Conservation (phyloP, 1,140 invertebrate genomes). For the Rhopalosiphum padi region DNA sequence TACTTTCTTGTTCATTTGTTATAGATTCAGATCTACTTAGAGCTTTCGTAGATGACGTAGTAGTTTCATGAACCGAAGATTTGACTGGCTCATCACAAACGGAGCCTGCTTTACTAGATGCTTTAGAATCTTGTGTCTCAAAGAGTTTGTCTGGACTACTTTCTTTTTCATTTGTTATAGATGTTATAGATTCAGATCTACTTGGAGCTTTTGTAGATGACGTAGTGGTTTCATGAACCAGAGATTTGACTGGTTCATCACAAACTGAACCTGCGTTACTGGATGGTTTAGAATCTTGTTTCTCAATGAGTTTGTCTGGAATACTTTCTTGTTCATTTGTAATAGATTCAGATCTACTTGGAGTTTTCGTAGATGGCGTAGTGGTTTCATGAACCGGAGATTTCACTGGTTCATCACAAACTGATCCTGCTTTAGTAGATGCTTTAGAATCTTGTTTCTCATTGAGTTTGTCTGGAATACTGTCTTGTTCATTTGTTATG, state of each 20-base stretch:
- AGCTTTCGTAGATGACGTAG: no score
- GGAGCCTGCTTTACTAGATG: not conserved
- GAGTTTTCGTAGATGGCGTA: fast-evolving
- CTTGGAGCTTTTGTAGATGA: not conserved
- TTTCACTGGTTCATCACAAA: not conserved
- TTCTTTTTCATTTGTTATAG: not conserved
- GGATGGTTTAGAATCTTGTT: not conserved
- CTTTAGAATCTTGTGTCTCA: not conserved
- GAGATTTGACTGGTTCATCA: not conserved
- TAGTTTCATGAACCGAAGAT: not conserved
- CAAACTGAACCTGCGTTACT: not conserved
- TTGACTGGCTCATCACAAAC: not conserved
- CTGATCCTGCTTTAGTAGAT: not conserved
- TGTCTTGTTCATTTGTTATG: no score
- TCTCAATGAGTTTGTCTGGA: not conserved
- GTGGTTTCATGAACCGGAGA: not conserved
- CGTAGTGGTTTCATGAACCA: not conserved
- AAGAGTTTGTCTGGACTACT: no score
- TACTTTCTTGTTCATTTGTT: no score
- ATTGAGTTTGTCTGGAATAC: no score
- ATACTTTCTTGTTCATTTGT: not conserved
- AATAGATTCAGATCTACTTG: no score
- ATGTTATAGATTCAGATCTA: not conserved
- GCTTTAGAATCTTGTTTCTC: no score
- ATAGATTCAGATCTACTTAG: no score